Evolutionary conservation across 2,113 vertebrate genomes (phyloP).

Genomic region (Pygoscelis adeliae): DNA sequence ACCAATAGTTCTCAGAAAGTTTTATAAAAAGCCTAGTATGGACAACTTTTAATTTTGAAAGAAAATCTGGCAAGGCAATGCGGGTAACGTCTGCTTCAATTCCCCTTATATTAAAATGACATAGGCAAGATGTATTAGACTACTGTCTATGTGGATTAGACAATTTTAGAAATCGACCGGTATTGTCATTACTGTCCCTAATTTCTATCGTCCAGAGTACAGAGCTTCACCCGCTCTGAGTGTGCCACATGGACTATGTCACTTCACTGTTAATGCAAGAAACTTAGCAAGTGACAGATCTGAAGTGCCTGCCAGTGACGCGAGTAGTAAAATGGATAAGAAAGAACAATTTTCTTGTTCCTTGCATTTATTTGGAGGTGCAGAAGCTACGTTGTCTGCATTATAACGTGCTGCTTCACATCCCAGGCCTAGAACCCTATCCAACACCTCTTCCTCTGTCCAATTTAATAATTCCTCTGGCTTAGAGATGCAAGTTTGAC

Average conservation of each 20-base stretch:
- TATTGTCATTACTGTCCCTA: not conserved
- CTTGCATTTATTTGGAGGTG: not conserved
- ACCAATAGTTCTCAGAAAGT: not conserved
- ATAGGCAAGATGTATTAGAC: not conserved
- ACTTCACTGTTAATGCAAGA: not conserved
- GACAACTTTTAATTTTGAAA: not conserved
- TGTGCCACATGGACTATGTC: rapidly evolving
- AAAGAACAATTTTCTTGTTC: not conserved
- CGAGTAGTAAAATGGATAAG: not conserved
- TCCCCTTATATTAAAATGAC: not conserved
- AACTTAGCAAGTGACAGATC: not conserved
- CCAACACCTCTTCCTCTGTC: not conserved
- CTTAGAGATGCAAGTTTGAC: not conserved
- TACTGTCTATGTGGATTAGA: not conserved
- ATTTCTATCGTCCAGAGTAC: not conserved
- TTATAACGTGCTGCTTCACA: not conserved
- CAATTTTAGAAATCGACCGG: rapidly evolving
- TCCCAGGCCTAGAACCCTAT: not conserved
- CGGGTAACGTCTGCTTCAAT: not conserved
- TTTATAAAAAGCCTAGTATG: not conserved
- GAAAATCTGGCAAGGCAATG: not conserved
- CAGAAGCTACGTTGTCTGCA: not conserved
- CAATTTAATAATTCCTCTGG: not conserved
- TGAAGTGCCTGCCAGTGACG: not conserved
- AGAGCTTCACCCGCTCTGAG: not conserved